These are phyloP conservation scores for Napeogenes inachia DNA, from an alignment of 2,888 invertebrate genomes.

Conservation along the genomic window DNA sequence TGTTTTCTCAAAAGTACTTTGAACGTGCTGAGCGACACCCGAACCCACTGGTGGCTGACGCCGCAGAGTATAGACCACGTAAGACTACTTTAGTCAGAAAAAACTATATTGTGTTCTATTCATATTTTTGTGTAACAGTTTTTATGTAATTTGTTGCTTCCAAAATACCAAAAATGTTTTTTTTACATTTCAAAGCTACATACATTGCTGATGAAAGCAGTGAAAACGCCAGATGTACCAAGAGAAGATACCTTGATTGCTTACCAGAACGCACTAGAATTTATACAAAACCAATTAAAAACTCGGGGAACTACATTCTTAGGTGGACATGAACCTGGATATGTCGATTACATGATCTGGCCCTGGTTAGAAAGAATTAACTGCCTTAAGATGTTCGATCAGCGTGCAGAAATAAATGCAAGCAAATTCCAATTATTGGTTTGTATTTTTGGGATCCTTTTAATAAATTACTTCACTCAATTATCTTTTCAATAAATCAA, in stretches of 20 bases:
- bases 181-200: slow-evolving; percentile 44
- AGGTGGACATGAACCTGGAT: slow-evolving; percentile 82
- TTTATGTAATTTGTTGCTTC: too few relatives aligned
- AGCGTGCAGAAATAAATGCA: slow-evolving; percentile 69
- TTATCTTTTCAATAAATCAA: background rate
- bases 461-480: background rate
- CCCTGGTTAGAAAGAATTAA: slow-evolving; percentile 87
- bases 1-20: too few relatives aligned
- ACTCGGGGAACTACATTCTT: slow-evolving; percentile 80
- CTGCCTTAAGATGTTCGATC: slow-evolving; percentile 61
- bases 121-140: too few relatives aligned
- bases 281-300: slow-evolving; percentile 80
- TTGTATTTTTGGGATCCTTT: slow-evolving; percentile 30
- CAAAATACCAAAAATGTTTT: background rate
- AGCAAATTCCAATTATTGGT: slow-evolving; percentile 71
- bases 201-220: slow-evolving; percentile 40
- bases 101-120: too few relatives aligned
- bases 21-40: too few relatives aligned
- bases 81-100: too few relatives aligned
- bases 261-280: slow-evolving; percentile 67
- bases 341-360: slow-evolving; percentile 91
- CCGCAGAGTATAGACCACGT: too few relatives aligned
- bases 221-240: slow-evolving; percentile 43
- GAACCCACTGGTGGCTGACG: too few relatives aligned
- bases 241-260: slow-evolving; percentile 42